These are phyloP conservation scores for Drosophila testacea DNA, from an alignment of 2,888 invertebrate genomes.

Conservation along the genomic window DNA sequence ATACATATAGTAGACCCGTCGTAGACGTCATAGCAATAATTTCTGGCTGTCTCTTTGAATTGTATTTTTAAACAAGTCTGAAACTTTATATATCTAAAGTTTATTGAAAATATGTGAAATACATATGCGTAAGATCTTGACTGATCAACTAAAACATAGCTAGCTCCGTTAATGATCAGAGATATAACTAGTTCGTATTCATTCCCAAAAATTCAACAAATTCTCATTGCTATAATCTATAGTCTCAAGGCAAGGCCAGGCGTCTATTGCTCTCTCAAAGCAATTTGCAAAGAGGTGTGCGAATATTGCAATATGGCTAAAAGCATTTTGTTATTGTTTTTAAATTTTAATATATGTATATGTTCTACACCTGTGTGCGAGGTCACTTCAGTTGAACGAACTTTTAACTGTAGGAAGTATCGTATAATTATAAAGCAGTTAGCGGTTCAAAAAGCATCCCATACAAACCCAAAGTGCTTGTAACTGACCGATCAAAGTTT, in stretches of 20 bases:
- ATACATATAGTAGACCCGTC: neutral
- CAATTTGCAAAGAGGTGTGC: conserved; percentile 34
- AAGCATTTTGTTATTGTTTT: conserved; percentile 19
- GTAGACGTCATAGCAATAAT: conserved; percentile 35
- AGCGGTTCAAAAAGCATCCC: neutral
- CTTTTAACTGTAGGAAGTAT: conserved; percentile 49
- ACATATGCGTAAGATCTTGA: conserved; percentile 15
- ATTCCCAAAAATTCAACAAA: neutral
- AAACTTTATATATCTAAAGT: conserved; percentile 31
- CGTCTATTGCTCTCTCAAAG: conserved; percentile 57
- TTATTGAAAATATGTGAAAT: conserved; percentile 47
- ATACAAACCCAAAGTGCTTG: conserved; percentile 16
- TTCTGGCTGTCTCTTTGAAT: conserved; percentile 17
- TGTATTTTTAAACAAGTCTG: conserved; percentile 32
- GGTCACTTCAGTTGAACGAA: conserved; percentile 64
- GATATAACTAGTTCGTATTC: conserved; percentile 28
- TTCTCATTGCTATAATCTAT: conserved; percentile 19
- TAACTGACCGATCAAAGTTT: neutral
- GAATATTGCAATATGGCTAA: conserved; percentile 31
- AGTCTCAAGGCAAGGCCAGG: conserved; percentile 60
- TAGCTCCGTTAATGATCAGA: conserved; percentile 26
- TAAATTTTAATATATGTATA: conserved; percentile 24
- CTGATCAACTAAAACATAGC: conserved; percentile 46
- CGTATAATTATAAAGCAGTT: conserved; percentile 31
- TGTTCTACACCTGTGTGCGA: conserved; percentile 42